Percentiles rank a stretch among this genome's conserved stretches.
phyloP scores from a whole-genome alignment of 2,113 vertebrate genomes.

The Aldabrachelys gigantea region DNA sequence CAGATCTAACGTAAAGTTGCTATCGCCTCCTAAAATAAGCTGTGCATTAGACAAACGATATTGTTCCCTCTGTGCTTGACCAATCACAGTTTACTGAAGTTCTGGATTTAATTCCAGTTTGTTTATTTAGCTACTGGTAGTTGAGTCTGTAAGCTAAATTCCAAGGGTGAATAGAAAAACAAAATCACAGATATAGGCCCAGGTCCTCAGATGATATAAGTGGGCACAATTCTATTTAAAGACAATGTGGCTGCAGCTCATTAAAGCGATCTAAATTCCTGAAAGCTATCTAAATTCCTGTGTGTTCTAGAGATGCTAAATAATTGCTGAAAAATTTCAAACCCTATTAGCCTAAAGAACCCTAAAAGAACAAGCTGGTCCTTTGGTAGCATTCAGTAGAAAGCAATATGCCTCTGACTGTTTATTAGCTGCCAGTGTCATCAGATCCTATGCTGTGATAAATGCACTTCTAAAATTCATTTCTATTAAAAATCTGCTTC shows the following conservation, averaged over 20 bases:
- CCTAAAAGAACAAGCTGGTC: not conserved
- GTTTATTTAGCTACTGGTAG: not conserved
- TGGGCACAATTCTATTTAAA: not conserved
- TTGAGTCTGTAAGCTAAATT: not conserved
- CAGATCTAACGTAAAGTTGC: not conserved
- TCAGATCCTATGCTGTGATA: not conserved
- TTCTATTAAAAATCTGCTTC: slow-evolving; percentile 9
- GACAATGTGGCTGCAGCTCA: not conserved
- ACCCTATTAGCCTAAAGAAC: not conserved
- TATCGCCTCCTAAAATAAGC: not conserved
- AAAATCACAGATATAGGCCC: not conserved
- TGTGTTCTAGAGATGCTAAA: not conserved
- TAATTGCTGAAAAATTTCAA: not conserved
- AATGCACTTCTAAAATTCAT: slow-evolving; percentile 3
- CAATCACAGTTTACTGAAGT: not conserved
- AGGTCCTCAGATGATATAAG: not conserved
- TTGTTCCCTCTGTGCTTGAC: not conserved
- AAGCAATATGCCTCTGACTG: not conserved
- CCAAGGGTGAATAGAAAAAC: not conserved
- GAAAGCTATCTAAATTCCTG: not conserved
- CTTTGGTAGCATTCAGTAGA: not conserved
- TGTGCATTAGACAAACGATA: not conserved
- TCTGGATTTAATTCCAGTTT: not conserved
- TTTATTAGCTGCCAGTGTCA: not conserved
- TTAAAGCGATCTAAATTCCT: not conserved